Base-by-base conservation (phyloP, 2,888 invertebrate species). In the Drosophila eohydei region DNA sequence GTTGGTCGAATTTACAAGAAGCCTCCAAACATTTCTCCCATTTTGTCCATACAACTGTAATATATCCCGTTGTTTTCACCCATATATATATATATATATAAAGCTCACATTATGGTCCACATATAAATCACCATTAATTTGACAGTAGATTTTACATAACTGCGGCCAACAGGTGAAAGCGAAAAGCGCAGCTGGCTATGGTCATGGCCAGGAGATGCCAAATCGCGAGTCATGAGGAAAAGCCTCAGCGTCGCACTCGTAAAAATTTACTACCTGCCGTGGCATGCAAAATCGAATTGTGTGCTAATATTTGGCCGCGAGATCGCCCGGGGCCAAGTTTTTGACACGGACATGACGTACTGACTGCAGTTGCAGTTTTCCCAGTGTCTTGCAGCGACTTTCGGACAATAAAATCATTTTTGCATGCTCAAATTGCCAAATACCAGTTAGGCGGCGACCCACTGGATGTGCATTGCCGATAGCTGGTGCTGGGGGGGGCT, bases 101-200 rank as follows among this genome's bases (percentile, higher is more conserved):
- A 72, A 72, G 79, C 73, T 71, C 70, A 84, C 78, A 85, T 89
- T 83, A 79, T 74, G 63, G 80, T 60, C 78, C 78, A 81, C 57
- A 81, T 80, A 86, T 90, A 86, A 86, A 86, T 90, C 90, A 86
- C 84, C 81, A 88, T 90, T 88, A 90, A 86, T 90, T 90, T 88
- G 87, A 87, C 86, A 83, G 74, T 81, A 57, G 76, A 77, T 63
- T 89, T 90, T 90, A 86, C 87, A 86, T 90, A 86, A 86, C 84
- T 79, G 59, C 72, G 50, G 65, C 52, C 76, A 82, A 90, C 86
- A 86, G 86, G 86, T 86, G 86, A 86, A 86, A 86, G 85, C 85
- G 78, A 76, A 89, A 82, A 78, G 86, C 71, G 88, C 87, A 86
- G 89, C 88, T 84, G 81, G 58, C 71, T 76, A 64, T 74, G 77